Base-by-base conservation (phyloP, 2,888 invertebrate genomes). In the Electrophaes corylata region DNA sequence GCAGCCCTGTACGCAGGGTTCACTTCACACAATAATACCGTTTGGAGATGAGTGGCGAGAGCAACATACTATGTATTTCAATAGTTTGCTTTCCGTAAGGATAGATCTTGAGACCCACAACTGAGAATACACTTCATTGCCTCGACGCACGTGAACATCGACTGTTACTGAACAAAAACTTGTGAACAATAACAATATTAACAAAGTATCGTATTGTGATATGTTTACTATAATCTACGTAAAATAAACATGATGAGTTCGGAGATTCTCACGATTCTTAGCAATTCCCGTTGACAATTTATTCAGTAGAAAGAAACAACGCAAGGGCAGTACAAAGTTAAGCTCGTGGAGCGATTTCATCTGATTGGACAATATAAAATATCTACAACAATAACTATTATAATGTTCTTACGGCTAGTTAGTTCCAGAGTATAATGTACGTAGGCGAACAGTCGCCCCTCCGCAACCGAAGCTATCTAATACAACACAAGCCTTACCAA, bases 401-500 rank as follows among this genome's bases (percentile, higher is more conserved):
- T 73, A 75, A 77, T 69, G 70, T 72, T 75, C 57, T 31, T 56
- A 75, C 75, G 73, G 57, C 70, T 75, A 75, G 65, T 44, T 75
- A 49, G 62, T 70, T 66, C 56, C 64, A 35, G 35, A 35, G 35
- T 35, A 12, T 14, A 72, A 71, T 74, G 72, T 76, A 79, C 75
- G 67, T 66, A 72, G 59, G 67, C 61, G 65, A 63, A 69, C 69
- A 67, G 26, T 4, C 5, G 26, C 26, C 26, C 10, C 72, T 67
- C 73, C 72, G 83, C 83, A 79, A 82, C 80, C 73, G 63, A 81
- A 78, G 72, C 67, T 69, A 78, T 77, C 69, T 73, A 70, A 72
- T 76, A 77, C 75, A 70, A 72, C 76, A 76, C 75, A 84, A 85
- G 84, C 84, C 49, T 71, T 72, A 76, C 64, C 57, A 68, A 77